These are phyloP conservation scores for Brassicogethes aeneus DNA, from an alignment of 2,888 invertebrate species.

Conservation along the genomic window DNA sequence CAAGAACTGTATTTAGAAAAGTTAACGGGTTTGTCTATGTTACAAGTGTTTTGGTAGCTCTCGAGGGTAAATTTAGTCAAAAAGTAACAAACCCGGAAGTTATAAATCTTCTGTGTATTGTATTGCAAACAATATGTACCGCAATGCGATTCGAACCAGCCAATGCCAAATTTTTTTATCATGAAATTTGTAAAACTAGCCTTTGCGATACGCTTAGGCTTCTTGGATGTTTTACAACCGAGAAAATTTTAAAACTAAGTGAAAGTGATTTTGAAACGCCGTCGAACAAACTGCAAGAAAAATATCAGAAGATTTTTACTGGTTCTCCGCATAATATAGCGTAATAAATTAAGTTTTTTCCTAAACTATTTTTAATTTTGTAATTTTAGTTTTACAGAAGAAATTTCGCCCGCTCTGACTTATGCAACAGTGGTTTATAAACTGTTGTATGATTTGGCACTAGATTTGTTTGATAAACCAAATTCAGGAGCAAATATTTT, in stretches of 20 bases:
- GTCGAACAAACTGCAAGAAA: constrained; percentile 32
- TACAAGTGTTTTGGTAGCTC: constrained; percentile 85
- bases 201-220: constrained; percentile 87
- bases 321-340: constrained; percentile 64
- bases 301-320: constrained; percentile 66
- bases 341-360: constrained; percentile 38
- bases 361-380: constrained; percentile 7
- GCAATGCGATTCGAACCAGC: constrained; percentile 99
- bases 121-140: constrained; percentile 90
- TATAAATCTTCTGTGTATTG: constrained; percentile 71
- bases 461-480: constrained; percentile 91
- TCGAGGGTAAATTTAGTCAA: constrained; percentile 72
- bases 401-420: constrained; percentile 68
- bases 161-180: constrained; percentile 95
- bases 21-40: constrained; percentile 97
- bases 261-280: constrained; percentile 29
- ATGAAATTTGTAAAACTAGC: constrained; percentile 93
- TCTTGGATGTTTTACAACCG: constrained; percentile 73
- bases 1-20: constrained; percentile 93
- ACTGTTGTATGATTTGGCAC: constrained; percentile 86
- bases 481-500: constrained; percentile 57
- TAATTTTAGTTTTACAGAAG: constrained; percentile 53
- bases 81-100: constrained; percentile 48
- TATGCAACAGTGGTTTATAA: constrained; percentile 81
- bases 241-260: constrained; percentile 29